Base-by-base conservation (phyloP, 2,797 vertebrate genomes). In the Acanthurus tractus region DNA sequence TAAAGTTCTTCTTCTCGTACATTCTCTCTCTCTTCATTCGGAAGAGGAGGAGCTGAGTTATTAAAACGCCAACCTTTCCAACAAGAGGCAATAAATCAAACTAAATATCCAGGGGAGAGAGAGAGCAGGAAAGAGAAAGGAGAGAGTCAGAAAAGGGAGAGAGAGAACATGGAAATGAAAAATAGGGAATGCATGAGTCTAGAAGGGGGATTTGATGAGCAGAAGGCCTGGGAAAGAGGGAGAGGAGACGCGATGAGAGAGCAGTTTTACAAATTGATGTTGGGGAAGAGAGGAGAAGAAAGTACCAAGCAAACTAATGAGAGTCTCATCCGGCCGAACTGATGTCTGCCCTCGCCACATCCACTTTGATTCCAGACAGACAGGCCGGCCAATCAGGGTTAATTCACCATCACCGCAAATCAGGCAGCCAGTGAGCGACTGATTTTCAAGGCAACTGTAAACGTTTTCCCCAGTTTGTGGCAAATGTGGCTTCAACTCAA, bases 1-100 rank as follows among this genome's bases (percentile, higher is more conserved):
- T 84, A 88, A 94, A 93, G 88, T 93, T 90, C 90, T 92, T 91
- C 86, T 83, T 89, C 62, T 49, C n/a, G 58, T 69, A 65, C 81
- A 54, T 71, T 84, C 86, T 84, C 81, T 64, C 85, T 87, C 86
- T 83, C 80, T 82, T 58, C 56, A 58, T 89, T 90, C 72, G 80
- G 82, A 71, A 78, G 86, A 92, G 86, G 89, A 95, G 89, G 88
- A 94, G 87, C 93, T 95, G 95, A 95, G 93, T 95, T 95, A 95
- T 95, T 95, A 95, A 95, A 95, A 96, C 86, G 90, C 92, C 95
- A 95, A 91, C 92, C 90, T 94, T 93, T 94, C 94, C 94, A 94
- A 94, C 94, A 92, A 92, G 93, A 94, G 85, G 94, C 89, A 93
- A 95, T 95, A 95, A 96, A 95, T 95, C 94, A 95, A 94, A 90